These are phyloP conservation scores for Cnemophilus loriae DNA, from an alignment of 2,113 vertebrate species.

Conservation along the genomic window DNA sequence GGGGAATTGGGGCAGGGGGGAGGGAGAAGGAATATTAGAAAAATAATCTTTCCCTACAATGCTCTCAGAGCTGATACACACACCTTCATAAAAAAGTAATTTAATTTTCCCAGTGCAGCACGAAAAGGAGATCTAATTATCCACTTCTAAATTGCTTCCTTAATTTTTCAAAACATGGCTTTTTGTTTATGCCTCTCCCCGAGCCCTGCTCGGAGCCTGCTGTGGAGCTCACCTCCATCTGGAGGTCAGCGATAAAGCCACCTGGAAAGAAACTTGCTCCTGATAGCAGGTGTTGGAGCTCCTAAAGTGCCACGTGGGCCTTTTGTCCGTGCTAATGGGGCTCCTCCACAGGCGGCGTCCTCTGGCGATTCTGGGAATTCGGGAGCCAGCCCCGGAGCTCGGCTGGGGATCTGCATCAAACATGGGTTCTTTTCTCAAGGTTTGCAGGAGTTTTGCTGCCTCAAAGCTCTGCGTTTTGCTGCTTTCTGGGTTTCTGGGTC, in stretches of 20 bases:
- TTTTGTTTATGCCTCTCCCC: constrained; percentile 61
- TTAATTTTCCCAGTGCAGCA: constrained; percentile 74
- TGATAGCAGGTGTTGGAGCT: not conserved
- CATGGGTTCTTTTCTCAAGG: not conserved
- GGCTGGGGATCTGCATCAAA: not conserved
- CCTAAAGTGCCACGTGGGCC: not conserved
- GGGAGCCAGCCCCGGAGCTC: not conserved
- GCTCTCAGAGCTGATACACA: constrained; percentile 58
- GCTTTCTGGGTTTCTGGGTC: not conserved
- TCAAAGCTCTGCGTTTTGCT: not conserved
- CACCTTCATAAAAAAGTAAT: constrained; percentile 74
- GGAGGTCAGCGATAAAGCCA: constrained; percentile 10
- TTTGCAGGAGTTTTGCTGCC: not conserved
- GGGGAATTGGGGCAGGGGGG: not conserved
- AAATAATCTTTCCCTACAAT: constrained; percentile 64
- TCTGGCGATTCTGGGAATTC: accelerated
- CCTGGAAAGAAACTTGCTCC: not conserved
- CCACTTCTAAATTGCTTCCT: constrained; percentile 70
- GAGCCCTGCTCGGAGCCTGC: constrained; percentile 18
- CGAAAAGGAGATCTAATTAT: constrained; percentile 74
- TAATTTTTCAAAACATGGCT: constrained; percentile 68
- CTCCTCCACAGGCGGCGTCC: not conserved
- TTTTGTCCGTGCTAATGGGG: not conserved
- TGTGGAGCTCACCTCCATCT: not conserved
- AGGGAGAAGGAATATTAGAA: constrained; percentile 62